phyloP scores from a whole-genome alignment of 2,888 invertebrate species.

The Sepiola atlantica region DNA sequence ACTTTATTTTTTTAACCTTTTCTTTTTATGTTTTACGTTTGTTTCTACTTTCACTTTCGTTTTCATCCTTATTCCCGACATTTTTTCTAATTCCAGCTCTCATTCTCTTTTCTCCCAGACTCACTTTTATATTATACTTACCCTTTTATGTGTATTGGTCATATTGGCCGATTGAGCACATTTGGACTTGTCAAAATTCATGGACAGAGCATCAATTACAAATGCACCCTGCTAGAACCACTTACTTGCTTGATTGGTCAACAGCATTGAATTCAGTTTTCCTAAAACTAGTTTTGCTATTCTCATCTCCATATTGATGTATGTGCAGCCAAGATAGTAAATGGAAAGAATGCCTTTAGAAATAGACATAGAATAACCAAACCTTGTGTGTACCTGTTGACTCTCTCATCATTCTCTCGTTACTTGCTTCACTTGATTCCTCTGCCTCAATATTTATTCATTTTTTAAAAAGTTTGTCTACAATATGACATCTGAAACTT shows the following conservation, averaged over 20 bases:
- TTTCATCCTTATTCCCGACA: no score
- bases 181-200: conserved; percentile 20
- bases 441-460: no score
- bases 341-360: neutral
- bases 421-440: neutral
- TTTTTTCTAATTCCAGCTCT: no score
- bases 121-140: neutral
- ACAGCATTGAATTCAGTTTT: neutral
- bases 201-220: neutral
- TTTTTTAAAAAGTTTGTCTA: neutral
- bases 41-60: neutral
- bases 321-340: neutral
- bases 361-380: neutral
- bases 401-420: neutral
- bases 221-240: neutral
- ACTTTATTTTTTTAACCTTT: neutral
- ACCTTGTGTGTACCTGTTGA: neutral
- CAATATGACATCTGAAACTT: neutral
- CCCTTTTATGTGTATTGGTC: neutral
- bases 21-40: neutral
- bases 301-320: conserved; percentile 16
- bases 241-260: neutral
- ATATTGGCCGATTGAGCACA: conserved; percentile 32
- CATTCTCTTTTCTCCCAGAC: no score
- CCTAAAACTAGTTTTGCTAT: neutral